Evolutionary conservation across 2,888 invertebrate genomes (phyloP), one percentile per base, ranked within the genome.

Genomic region (Chelonus formosanus): DNA sequence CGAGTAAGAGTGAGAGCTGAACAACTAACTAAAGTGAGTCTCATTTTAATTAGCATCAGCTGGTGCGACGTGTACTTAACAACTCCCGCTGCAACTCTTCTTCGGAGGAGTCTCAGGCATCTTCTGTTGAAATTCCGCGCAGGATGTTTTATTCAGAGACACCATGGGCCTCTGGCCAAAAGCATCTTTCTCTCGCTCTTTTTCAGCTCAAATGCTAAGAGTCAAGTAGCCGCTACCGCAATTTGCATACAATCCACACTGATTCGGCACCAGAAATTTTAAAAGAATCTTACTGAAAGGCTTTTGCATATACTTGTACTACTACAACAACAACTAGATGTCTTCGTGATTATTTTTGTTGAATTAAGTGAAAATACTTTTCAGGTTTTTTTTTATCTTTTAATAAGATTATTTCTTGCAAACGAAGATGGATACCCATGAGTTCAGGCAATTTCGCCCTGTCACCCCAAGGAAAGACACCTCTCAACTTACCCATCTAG

Each of bases 1-100:
- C 53, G 70, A 73, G 65, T 53, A 61, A 64, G 59, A 67, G 62
- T 48, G 58, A 67, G 67, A 67, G 61, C 63, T 60, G 58, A 71
- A 71, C 70, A 72, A 72, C 72, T 72, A 73, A 73, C 73, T 74
- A 75, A 78, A 81, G 77, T 79, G 77, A 81, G 80, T 75, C 77
- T 80, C 76, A 78, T 82, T 83, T 82, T 82, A 83, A 83, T 83
- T 82, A 83, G 80, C 78, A 81, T 82, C 82, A 82, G 78, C 78
- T 79, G 81, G 78, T 79, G 79, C 81, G 81, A 81, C 82, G 80
- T 79, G 81, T 79, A 82, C 80, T 80, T 80, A 82, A 81, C 82
- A 79, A 82, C 79, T 78, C 73, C 69, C 53, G 45, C 55, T 52
- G 40, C 59, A 69, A 60, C 63, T 69, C 64, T 68, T 68, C 67